A percentile compares a stretch with the other conserved stretches of the same genome.
Evolutionary conservation across 2,888 invertebrate genomes (phyloP).

Genomic region (Drosophila vallismaia): DNA sequence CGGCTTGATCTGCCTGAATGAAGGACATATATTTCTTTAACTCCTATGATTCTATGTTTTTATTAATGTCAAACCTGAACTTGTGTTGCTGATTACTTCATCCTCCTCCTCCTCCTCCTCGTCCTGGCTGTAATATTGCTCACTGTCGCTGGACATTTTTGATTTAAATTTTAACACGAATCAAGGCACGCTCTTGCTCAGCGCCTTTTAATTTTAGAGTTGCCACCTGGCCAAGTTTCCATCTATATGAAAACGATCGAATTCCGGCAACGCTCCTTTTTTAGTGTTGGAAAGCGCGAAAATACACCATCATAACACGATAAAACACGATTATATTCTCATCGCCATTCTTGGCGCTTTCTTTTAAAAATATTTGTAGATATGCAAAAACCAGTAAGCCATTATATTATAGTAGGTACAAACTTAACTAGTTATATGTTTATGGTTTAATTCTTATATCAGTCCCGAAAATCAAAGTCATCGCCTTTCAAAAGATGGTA

Average conservation of each 20-base stretch:
- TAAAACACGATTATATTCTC: background rate
- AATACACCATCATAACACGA: too few species aligned
- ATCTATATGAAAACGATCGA: too few species aligned
- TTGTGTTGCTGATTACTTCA: slow-evolving; percentile 23
- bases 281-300: too few species aligned
- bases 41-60: background rate
- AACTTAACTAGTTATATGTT: too few species aligned
- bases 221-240: slow-evolving; percentile 6
- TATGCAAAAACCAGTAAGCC: too few species aligned
- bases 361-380: background rate
- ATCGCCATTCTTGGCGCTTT: background rate
- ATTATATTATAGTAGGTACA: too few species aligned
- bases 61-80: slow-evolving; percentile 43
- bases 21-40: too few species aligned
- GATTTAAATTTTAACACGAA: background rate
- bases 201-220: slow-evolving; percentile 26
- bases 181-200: slow-evolving; percentile 15
- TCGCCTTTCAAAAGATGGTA: too few species aligned
- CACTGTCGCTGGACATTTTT: slow-evolving; percentile 49
- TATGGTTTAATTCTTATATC: too few species aligned
- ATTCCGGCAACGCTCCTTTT: too few species aligned
- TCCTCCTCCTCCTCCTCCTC: slow-evolving; percentile 29
- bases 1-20: slow-evolving; percentile 1
- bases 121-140: slow-evolving; percentile 31
- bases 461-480: too few species aligned